Evolutionary conservation across 2,888 invertebrate genomes (phyloP).

Genomic region (Eumacrocentrus americanus): DNA sequence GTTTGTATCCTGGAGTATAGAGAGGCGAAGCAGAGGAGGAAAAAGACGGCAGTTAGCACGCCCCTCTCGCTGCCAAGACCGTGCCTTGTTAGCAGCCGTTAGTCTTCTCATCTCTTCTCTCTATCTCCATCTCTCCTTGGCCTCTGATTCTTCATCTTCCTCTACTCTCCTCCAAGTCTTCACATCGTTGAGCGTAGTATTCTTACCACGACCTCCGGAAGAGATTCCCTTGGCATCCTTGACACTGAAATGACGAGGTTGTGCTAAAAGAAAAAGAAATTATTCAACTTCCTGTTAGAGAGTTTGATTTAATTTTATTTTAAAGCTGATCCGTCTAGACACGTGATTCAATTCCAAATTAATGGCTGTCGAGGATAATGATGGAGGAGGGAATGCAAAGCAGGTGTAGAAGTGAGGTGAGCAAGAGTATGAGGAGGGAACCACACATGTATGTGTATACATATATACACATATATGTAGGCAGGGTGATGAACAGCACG

Average conservation of each 20-base stretch:
- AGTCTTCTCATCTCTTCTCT: constrained; percentile 33
- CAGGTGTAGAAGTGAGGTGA: constrained; percentile 20
- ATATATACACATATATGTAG: constrained; percentile 12
- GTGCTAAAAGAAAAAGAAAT: background rate
- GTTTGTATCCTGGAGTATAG: constrained; percentile 39
- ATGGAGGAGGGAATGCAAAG: constrained; percentile 27
- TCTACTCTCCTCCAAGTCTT: background rate
- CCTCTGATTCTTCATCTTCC: background rate
- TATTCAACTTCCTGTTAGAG: background rate
- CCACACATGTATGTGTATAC: too few species aligned
- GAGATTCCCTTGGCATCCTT: constrained; percentile 18
- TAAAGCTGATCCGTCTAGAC: constrained; percentile 22
- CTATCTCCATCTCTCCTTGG: background rate
- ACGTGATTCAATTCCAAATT: constrained; percentile 30
- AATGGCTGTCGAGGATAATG: constrained; percentile 30
- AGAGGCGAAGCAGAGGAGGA: constrained; percentile 24
- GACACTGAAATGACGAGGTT: constrained; percentile 20
- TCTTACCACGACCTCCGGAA: constrained; percentile 14
- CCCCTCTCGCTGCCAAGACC: constrained; percentile 29
- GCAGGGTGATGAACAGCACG: constrained; percentile 23
- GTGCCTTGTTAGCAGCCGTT: constrained; percentile 49
- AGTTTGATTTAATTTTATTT: constrained; percentile 4
- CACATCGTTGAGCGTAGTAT: background rate
- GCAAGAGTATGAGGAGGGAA: too few species aligned
- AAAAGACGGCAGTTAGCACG: constrained; percentile 37